Conservation (phyloP, 2,888 invertebrate genomes). For the Drosophila pseudotakahashii region DNA sequence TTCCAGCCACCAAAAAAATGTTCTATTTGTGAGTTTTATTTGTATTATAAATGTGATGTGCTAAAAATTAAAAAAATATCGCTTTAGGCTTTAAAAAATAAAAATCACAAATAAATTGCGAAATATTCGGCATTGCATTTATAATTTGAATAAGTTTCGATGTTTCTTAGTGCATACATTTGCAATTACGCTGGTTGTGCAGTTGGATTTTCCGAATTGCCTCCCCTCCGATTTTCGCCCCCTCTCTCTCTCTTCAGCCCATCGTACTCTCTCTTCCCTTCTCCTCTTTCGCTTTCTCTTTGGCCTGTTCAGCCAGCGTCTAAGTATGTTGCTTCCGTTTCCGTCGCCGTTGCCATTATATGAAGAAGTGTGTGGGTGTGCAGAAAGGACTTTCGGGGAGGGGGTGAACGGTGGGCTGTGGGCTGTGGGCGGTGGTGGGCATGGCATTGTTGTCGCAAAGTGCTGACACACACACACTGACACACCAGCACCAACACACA, state of each 20-base stretch:
- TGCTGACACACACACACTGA: constrained; percentile 53
- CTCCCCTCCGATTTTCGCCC: not conserved
- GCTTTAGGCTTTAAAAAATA: too few species aligned
- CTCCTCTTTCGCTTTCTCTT: not conserved
- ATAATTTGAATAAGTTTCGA: not conserved
- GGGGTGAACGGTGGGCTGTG: not conserved
- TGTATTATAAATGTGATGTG: too few species aligned
- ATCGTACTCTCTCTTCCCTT: not conserved
- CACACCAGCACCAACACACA: constrained; percentile 18
- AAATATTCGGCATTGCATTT: not conserved
- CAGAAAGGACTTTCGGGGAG: not conserved
- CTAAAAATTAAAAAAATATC: too few species aligned
- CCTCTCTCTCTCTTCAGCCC: not conserved
- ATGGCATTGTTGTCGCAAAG: constrained; percentile 70
- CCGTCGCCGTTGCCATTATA: constrained; percentile 68
- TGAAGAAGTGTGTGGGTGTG: constrained; percentile 28
- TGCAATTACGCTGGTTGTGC: constrained; percentile 59
- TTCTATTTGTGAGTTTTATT: too few species aligned
- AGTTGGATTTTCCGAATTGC: constrained; percentile 58
- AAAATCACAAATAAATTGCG: too few species aligned
- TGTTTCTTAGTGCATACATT: not conserved
- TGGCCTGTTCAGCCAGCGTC: constrained; percentile 39
- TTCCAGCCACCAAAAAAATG: too few species aligned
- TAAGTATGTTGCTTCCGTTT: constrained; percentile 77
- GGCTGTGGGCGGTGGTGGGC: not conserved